These are phyloP conservation scores for Pipistrellus pipistrellus DNA, from an alignment of 2,797 vertebrate species.

Conservation along the genomic window DNA sequence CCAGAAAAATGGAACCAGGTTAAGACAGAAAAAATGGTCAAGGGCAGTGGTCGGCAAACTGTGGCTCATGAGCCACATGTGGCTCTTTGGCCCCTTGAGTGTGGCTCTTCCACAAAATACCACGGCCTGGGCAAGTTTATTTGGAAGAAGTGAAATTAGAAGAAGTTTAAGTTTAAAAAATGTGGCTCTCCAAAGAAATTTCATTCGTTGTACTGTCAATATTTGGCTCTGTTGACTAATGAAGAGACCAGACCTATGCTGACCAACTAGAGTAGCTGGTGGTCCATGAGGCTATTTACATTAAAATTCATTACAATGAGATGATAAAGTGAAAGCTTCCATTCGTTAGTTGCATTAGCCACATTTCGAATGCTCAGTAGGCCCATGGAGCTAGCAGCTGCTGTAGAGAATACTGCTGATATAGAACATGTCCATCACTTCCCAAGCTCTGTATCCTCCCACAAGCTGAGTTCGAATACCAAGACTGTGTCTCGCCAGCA, in stretches of 20 bases:
- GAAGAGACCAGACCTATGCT: background rate
- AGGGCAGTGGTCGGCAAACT: no score
- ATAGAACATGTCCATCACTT: background rate
- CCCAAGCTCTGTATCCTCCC: background rate
- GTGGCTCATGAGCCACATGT: no score
- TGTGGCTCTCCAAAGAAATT: no score
- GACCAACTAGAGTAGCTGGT: background rate
- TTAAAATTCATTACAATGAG: conserved; percentile 10
- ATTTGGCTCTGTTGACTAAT: no score
- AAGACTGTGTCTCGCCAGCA: background rate
- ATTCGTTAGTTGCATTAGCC: background rate
- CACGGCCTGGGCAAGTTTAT: no score
- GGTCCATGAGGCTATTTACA: background rate
- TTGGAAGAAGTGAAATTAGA: no score
- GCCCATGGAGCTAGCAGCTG: background rate
- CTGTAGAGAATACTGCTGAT: background rate
- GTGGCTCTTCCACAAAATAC: no score
- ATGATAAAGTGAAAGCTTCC: background rate
- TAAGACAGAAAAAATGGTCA: background rate
- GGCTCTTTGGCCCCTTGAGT: no score
- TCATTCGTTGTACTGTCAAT: no score
- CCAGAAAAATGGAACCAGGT: background rate
- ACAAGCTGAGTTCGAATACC: background rate
- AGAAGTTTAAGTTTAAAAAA: no score
- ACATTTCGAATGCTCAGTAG: background rate